These are phyloP conservation scores for Drosophila neonasuta DNA, from an alignment of 2,888 invertebrate genomes.

Conservation along the genomic window DNA sequence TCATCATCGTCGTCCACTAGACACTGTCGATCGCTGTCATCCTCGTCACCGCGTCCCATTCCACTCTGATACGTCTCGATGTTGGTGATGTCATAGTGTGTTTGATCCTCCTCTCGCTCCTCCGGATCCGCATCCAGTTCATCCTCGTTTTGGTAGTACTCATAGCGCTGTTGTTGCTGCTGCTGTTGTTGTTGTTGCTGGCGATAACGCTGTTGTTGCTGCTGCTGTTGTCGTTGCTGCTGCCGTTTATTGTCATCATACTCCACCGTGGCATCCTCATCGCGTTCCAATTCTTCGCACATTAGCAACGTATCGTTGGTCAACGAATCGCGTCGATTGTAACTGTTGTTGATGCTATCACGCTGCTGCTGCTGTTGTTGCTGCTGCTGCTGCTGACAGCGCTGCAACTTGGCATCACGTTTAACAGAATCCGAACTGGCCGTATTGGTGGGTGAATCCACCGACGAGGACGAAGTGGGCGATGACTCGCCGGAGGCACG, in stretches of 20 bases:
- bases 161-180: constrained; percentile 71
- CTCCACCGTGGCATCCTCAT: constrained; percentile 69
- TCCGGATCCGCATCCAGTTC: constrained; percentile 66
- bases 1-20: constrained; percentile 66
- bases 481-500: constrained; percentile 82
- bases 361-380: constrained; percentile 71
- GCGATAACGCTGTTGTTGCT: constrained; percentile 47
- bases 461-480: constrained; percentile 82
- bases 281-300: constrained; percentile 80
- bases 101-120: constrained; percentile 80
- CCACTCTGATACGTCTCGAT: constrained; percentile 80
- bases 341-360: constrained; percentile 80
- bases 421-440: constrained; percentile 80
- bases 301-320: constrained; percentile 79
- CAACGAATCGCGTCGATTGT: constrained; percentile 80
- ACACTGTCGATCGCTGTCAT: constrained; percentile 77
- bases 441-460: constrained; percentile 80
- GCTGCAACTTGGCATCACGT: constrained; percentile 64
- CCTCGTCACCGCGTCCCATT: constrained; percentile 65
- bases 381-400: constrained; percentile 56
- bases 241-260: constrained; percentile 62
- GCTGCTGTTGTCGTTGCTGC: constrained; percentile 62
- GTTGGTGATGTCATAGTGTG: constrained; percentile 80
- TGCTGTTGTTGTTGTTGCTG: constrained; percentile 57
- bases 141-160: constrained; percentile 76